phyloP scores from a whole-genome alignment of 2,113 vertebrate genomes.

The Cololabis saira region DNA sequence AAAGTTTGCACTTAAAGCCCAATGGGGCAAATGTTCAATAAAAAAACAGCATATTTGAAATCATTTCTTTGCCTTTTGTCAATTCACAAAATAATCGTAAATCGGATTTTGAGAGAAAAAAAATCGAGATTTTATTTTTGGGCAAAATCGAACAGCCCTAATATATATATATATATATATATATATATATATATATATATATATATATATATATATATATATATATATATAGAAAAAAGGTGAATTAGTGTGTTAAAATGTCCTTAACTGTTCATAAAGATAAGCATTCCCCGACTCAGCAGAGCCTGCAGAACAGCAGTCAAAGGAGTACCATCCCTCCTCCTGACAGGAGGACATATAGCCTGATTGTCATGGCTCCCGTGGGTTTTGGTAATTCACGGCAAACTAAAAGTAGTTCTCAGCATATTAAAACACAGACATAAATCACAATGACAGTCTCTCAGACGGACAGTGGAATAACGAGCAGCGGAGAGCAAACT shows the following conservation, averaged over 20 bases:
- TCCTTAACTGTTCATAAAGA: slow-evolving; percentile 57
- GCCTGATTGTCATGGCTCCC: slow-evolving; percentile 54
- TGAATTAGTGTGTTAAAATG: slow-evolving; percentile 39
- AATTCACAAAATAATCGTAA: too few relatives aligned
- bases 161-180: too few relatives aligned
- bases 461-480: slow-evolving; percentile 67
- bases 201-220: too few relatives aligned
- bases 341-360: slow-evolving; percentile 50
- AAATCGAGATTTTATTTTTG: too few relatives aligned
- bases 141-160: too few relatives aligned
- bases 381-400: slow-evolving; percentile 54
- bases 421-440: slow-evolving; percentile 70
- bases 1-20: too few relatives aligned
- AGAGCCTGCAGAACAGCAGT: slow-evolving; percentile 46
- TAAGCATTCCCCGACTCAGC: slow-evolving; percentile 32
- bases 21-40: too few relatives aligned
- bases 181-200: too few relatives aligned
- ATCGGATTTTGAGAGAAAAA: too few relatives aligned
- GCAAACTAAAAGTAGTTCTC: slow-evolving; percentile 47
- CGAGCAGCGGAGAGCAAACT: slow-evolving; percentile 52
- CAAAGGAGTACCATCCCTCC: slow-evolving; percentile 50
- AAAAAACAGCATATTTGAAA: too few relatives aligned
- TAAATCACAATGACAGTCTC: slow-evolving; percentile 71
- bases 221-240: too few relatives aligned
- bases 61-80: too few relatives aligned